Percentiles rank a stretch among this genome's conserved stretches.
phyloP scores from a whole-genome alignment of 2,888 invertebrate species.

The Pristionchus maxplancki region DNA sequence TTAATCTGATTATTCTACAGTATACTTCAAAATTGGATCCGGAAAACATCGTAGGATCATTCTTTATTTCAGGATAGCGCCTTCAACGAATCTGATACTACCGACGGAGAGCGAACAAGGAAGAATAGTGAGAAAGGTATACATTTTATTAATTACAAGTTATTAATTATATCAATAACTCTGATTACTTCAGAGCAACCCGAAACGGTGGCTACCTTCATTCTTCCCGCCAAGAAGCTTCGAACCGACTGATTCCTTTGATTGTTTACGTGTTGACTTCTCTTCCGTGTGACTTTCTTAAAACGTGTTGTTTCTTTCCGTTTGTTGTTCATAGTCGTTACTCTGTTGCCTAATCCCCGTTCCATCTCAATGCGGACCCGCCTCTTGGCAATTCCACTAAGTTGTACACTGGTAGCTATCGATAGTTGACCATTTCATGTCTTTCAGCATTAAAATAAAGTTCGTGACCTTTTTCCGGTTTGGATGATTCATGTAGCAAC shows the following conservation, averaged over 20 bases:
- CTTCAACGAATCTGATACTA: constrained; percentile 27
- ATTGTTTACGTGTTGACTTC: constrained; percentile 9
- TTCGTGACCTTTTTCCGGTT: neutral
- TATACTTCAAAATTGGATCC: no score
- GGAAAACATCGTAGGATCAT: no score
- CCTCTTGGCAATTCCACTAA: neutral
- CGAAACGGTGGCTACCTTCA: neutral
- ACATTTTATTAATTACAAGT: no score
- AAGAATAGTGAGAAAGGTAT: constrained; percentile 50
- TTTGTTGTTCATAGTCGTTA: constrained; percentile 13
- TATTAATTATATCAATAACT: neutral
- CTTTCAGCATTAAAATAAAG: constrained; percentile 24
- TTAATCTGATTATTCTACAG: no score
- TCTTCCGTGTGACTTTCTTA: neutral
- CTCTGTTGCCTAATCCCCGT: neutral
- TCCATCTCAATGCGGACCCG: constrained; percentile 14
- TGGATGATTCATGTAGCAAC: no score
- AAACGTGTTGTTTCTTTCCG: neutral
- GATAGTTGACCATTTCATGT: constrained; percentile 42
- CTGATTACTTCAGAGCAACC: neutral
- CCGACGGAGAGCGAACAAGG: constrained; percentile 46
- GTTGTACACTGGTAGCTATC: neutral
- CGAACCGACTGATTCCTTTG: neutral
- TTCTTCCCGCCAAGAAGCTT: neutral
- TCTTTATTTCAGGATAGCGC: neutral